Evolutionary conservation across 2,113 vertebrate species (phyloP).

Genomic region (Lepus americanus): DNA sequence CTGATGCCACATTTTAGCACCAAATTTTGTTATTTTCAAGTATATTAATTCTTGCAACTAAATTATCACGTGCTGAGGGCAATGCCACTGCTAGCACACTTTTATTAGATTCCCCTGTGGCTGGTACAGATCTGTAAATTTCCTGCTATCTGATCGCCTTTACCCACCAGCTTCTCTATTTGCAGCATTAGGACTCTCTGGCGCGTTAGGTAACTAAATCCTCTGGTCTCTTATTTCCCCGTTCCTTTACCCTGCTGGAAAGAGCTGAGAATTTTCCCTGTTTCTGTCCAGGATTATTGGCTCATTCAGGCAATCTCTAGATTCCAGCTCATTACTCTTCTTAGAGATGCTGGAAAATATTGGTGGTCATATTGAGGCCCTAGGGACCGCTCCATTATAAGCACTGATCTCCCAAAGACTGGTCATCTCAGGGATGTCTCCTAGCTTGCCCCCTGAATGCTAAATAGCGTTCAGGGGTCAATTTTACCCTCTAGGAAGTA

Average conservation of each 20-base stretch:
- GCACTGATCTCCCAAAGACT: not conserved
- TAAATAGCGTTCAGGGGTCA: slow-evolving; percentile 8
- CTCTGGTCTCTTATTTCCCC: slow-evolving; percentile 74
- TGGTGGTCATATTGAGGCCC: not conserved
- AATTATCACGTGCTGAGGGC: slow-evolving; percentile 32
- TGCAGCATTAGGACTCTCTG: slow-evolving; percentile 69
- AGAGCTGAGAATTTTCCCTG: slow-evolving; percentile 39
- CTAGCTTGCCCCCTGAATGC: not conserved
- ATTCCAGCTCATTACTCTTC: slow-evolving; percentile 43
- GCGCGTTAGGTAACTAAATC: slow-evolving; percentile 65
- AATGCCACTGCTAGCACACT: not conserved
- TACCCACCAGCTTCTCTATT: slow-evolving; percentile 62
- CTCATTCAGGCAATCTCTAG: slow-evolving; percentile 27
- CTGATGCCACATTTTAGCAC: slow-evolving; percentile 22
- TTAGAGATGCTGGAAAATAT: slow-evolving; percentile 48
- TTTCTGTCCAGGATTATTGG: slow-evolving; percentile 42
- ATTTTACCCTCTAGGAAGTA: slow-evolving; percentile 12
- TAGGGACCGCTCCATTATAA: slow-evolving; percentile 5
- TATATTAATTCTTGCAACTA: slow-evolving; percentile 36
- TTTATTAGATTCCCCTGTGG: not conserved
- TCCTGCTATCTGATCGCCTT: slow-evolving; percentile 63
- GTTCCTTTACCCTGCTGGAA: slow-evolving; percentile 64
- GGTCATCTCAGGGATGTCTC: not conserved
- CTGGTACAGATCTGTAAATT: slow-evolving; percentile 21
- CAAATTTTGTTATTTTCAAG: slow-evolving; percentile 60